phyloP scores from a whole-genome alignment of 2,797 vertebrate genomes.

The Somateria mollissima region DNA sequence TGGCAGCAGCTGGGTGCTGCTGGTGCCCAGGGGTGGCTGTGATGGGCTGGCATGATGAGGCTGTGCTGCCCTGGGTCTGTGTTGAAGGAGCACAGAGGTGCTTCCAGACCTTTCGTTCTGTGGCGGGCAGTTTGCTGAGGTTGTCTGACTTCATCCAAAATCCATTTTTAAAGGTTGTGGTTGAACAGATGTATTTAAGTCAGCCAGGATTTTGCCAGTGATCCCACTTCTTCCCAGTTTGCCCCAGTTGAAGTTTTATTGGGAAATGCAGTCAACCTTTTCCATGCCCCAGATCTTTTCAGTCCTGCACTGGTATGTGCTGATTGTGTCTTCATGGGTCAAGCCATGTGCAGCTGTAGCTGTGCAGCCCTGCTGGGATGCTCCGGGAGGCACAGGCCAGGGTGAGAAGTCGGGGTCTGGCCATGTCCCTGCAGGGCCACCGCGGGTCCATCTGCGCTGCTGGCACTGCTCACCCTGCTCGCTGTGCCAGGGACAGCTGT shows the following conservation, averaged over 20 bases:
- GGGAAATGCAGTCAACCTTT: not conserved
- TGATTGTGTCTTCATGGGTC: not conserved
- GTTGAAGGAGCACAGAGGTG: not conserved
- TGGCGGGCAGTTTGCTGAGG: not conserved
- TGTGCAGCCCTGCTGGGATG: fast-evolving
- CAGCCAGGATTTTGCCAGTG: not conserved
- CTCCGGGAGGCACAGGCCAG: fast-evolving
- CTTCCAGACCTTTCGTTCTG: not conserved
- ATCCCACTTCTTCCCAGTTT: not conserved
- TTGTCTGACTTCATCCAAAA: not conserved
- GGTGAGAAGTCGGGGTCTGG: fast-evolving
- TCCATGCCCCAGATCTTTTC: not conserved
- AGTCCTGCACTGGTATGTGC: not conserved
- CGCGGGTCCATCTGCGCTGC: not conserved
- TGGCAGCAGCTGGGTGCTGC: not conserved
- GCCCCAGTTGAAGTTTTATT: not conserved
- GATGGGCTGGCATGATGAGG: fast-evolving
- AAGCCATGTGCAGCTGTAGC: not conserved
- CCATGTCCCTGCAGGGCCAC: fast-evolving
- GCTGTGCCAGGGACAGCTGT: not conserved
- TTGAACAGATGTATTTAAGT: not conserved
- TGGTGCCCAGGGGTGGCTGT: fast-evolving
- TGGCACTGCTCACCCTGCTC: not conserved
- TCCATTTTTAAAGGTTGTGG: not conserved
- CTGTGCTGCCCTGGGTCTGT: not conserved